phyloP scores from a whole-genome alignment of 2,888 invertebrate species.

The Arenicola marina region DNA sequence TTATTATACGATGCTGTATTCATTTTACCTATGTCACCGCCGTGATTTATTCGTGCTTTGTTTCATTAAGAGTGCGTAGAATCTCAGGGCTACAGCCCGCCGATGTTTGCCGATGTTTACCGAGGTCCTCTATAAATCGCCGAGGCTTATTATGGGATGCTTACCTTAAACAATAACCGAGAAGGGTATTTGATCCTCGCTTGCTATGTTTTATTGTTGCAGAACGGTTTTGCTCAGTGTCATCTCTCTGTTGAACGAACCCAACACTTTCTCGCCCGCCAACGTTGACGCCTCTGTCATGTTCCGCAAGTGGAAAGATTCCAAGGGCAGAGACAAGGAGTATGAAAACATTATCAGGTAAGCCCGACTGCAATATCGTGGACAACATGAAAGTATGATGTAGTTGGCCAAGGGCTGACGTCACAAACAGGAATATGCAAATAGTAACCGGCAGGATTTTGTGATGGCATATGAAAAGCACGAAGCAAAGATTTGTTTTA shows the following conservation, averaged over 20 bases:
- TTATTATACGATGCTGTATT: too few species aligned
- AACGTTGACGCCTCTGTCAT: slow-evolving; percentile 99
- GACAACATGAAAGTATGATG: neutral
- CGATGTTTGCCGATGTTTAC: too few species aligned
- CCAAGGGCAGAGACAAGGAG: slow-evolving; percentile 95
- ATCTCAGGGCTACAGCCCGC: too few species aligned
- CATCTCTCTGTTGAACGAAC: slow-evolving; percentile 97
- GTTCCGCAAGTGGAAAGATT: slow-evolving; percentile 92
- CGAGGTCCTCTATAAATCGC: too few species aligned
- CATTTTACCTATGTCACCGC: too few species aligned
- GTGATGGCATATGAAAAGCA: neutral
- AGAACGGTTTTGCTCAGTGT: slow-evolving; percentile 96
- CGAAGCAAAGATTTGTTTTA: neutral
- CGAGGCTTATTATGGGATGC: too few species aligned
- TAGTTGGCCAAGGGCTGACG: neutral
- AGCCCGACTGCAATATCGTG: neutral
- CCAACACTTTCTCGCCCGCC: slow-evolving; percentile 98
- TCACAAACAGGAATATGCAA: neutral
- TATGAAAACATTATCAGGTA: slow-evolving; percentile 98
- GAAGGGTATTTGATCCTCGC: too few species aligned
- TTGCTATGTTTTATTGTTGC: too few species aligned
- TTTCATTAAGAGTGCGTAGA: too few species aligned
- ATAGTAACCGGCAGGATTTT: neutral
- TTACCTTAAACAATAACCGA: too few species aligned
- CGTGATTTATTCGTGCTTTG: too few species aligned